Percentiles rank a stretch among this genome's conserved stretches.
Conservation (phyloP, 2,113 vertebrate genomes). For the Otis tarda region DNA sequence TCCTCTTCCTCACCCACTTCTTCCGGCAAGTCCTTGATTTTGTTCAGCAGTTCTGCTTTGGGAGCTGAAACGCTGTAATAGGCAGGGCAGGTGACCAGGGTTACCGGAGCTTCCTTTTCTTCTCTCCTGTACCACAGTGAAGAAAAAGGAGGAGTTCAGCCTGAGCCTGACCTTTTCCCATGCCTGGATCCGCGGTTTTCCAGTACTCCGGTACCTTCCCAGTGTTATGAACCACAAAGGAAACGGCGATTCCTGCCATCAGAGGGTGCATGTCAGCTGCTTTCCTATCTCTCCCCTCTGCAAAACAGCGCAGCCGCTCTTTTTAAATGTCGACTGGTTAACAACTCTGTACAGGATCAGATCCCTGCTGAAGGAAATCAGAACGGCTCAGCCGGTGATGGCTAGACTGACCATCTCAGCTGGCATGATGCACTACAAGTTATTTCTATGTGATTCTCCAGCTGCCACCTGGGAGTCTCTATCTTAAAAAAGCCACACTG, state of each 20-base stretch:
- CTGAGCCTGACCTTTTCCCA: not conserved
- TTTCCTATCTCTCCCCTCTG: not conserved
- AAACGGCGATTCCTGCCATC: not conserved
- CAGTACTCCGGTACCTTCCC: not conserved
- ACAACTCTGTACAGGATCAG: not conserved
- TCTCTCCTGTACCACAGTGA: conserved; percentile 60
- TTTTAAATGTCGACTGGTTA: not conserved
- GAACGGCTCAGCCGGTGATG: not conserved
- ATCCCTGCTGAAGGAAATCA: not conserved
- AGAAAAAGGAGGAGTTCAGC: not conserved
- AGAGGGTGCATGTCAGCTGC: conserved; percentile 31
- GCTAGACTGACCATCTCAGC: not conserved
- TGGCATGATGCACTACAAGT: not conserved
- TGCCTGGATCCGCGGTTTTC: not conserved
- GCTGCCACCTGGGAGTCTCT: not conserved
- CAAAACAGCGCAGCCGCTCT: not conserved
- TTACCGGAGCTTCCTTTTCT: conserved; percentile 56
- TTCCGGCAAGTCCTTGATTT: conserved; percentile 72
- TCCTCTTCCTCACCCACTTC: conserved; percentile 77
- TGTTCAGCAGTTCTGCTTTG: conserved; percentile 73
- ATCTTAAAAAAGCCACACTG: not conserved
- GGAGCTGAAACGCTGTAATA: conserved; percentile 73
- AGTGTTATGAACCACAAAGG: not conserved
- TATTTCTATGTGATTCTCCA: not conserved
- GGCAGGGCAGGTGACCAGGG: conserved; percentile 67